Percentiles rank a stretch among this genome's conserved stretches.
These are phyloP conservation scores for Eilema caniola DNA, from an alignment of 2,888 invertebrate genomes.

Conservation along the genomic window DNA sequence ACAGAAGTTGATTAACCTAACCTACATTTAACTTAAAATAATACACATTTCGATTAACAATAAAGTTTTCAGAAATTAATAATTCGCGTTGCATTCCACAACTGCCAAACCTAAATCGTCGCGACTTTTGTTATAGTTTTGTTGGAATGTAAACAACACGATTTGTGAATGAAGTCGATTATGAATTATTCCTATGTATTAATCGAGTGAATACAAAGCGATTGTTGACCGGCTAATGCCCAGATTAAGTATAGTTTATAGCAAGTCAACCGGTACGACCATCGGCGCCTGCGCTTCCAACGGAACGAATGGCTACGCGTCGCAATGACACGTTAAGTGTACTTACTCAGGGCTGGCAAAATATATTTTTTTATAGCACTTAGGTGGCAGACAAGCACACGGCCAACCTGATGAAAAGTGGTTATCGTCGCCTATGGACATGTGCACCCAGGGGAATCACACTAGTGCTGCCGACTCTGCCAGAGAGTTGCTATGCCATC, in stretches of 20 bases:
- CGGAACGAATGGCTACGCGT: background rate
- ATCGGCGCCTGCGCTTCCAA: background rate
- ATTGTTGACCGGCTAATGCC: slow-evolving; percentile 29
- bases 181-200: slow-evolving; percentile 8
- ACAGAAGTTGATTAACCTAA: too few species aligned
- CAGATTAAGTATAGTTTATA: background rate
- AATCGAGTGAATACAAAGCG: slow-evolving; percentile 36
- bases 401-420: too few species aligned
- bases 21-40: background rate
- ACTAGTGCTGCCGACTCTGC: too few species aligned
- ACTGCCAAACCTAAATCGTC: background rate
- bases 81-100: background rate
- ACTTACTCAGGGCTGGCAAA: background rate
- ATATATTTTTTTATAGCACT: too few species aligned
- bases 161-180: slow-evolving; percentile 1
- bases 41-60: background rate
- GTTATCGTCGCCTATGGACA: too few species aligned
- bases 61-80: background rate
- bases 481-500: too few species aligned
- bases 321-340: background rate
- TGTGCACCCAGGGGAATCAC: too few species aligned
- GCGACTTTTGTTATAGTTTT: background rate
- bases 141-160: background rate
- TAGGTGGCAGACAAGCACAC: too few species aligned
- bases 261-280: background rate